These are phyloP conservation scores for Naja naja DNA, from an alignment of 2,113 vertebrate species.

Conservation along the genomic window DNA sequence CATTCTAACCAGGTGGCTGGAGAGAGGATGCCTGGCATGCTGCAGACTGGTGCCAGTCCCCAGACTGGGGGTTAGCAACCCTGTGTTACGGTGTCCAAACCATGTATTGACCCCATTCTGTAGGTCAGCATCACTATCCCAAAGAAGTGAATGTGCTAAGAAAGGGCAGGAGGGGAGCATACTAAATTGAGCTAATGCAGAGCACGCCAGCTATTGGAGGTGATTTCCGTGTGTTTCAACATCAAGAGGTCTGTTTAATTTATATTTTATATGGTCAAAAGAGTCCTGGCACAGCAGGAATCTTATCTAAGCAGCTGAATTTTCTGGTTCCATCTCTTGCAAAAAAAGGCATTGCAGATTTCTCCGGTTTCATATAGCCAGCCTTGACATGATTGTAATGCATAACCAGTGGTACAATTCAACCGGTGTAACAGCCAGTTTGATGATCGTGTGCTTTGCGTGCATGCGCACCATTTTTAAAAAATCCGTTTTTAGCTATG, in stretches of 20 bases:
- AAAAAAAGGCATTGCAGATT: not conserved
- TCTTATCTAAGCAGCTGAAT: not conserved
- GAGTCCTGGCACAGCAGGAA: not conserved
- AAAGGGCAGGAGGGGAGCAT: not conserved
- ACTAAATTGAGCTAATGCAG: not conserved
- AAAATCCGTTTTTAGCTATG: too few species aligned
- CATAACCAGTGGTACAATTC: too few species aligned
- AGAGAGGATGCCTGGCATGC: too few species aligned
- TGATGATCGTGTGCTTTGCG: too few species aligned
- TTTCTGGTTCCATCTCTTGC: slow-evolving; percentile 11
- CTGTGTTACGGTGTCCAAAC: not conserved
- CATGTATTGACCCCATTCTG: not conserved
- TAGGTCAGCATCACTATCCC: not conserved
- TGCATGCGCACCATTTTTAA: too few species aligned
- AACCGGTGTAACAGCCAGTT: too few species aligned
- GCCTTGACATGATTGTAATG: not conserved
- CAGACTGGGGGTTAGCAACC: too few species aligned
- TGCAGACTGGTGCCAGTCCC: too few species aligned
- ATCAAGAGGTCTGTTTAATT: slow-evolving; percentile 29
- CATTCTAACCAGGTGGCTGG: too few species aligned
- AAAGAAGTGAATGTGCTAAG: not conserved
- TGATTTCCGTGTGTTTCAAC: slow-evolving; percentile 6
- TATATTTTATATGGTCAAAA: slow-evolving; percentile 24
- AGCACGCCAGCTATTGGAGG: not conserved
- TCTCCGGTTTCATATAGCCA: slow-evolving; percentile 1